phyloP scores from a whole-genome alignment of 2,797 vertebrate genomes.

The Brachymystax lenok region DNA sequence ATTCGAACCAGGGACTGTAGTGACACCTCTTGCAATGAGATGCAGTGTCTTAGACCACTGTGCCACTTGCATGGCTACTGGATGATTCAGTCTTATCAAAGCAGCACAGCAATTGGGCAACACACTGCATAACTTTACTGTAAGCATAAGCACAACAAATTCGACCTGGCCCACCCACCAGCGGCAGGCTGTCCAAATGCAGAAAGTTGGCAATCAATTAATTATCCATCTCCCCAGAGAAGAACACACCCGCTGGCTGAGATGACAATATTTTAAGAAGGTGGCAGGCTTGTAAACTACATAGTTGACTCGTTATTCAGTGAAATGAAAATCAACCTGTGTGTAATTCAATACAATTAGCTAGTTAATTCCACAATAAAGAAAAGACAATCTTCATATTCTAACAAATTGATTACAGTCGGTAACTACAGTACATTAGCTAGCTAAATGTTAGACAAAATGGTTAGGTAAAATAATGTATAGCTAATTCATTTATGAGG shows the following conservation, averaged over 20 bases:
- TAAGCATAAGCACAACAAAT: background rate
- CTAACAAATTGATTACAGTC: too few relatives aligned
- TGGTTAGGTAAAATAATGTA: too few relatives aligned
- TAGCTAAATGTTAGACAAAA: too few relatives aligned
- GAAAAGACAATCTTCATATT: background rate
- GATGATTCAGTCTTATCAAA: background rate
- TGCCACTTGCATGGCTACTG: background rate
- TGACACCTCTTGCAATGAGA: too few relatives aligned
- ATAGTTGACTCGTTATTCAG: background rate
- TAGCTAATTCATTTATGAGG: too few relatives aligned
- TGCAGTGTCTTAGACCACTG: too few relatives aligned
- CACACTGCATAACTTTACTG: background rate
- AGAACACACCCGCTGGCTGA: background rate
- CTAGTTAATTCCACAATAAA: background rate
- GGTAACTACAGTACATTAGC: too few relatives aligned
- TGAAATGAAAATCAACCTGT: background rate
- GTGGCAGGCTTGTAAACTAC: background rate
- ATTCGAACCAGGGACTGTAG: too few relatives aligned
- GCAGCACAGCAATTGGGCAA: background rate
- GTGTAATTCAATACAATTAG: background rate
- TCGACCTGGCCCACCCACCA: background rate
- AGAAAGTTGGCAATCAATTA: background rate
- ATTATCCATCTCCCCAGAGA: background rate
- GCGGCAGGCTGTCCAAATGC: conserved; percentile 3
- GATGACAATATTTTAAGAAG: background rate